Evolutionary conservation across 2,113 vertebrate species (phyloP), one percentile per base, ranked within the genome.

Genomic region (Microcebus griseorufus): DNA sequence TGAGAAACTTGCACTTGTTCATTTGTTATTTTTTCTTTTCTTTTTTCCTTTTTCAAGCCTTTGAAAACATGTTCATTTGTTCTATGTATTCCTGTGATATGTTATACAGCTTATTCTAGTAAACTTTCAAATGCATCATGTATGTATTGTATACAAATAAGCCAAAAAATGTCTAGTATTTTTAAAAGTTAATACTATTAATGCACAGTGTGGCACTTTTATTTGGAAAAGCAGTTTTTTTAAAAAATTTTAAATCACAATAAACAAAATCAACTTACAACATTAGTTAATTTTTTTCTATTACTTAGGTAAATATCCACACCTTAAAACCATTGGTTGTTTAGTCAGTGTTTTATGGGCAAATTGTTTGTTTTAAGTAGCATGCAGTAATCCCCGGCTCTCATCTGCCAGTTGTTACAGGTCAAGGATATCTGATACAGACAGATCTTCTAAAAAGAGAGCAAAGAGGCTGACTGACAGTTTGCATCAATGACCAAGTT

Each of bases 391-490:
- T 39, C 11, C 20, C 37, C 39, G 83, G 13, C 3, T 75, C 27
- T 83, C 37, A 51, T 55, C 93, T 93, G n/a, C 39, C 73, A 65
- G 22, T 62, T 79, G 27, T 42, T 72, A 78, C 39, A 20, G 2
- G 5, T 80, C 60, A 72, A 76, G 37, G 72, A 53, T 53, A 62
- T 87, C 93, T 95, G 87, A 85, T 67, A n/a, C 32, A 48, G 39
- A n/a, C 9, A 83, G 37, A 34, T 2, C 20, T 95, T 95, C 76
- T 94, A 92, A 96, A 96, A 86, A 45, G 32, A 76, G 48, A 86
- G 48, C 29, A 64, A 65, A 87, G 22, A 62, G 25, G 18, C 5
- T 75, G 42, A 80, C 1, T 27, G 78, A 73, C 45, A 70, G 64
- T 86, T 95, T 55, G 20, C 2, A 51, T 93, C 29, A 62, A 9